Percentiles rank a stretch among this genome's conserved stretches.
These are phyloP conservation scores for Aphaenogaster rudis DNA, from an alignment of 1,140 invertebrate species.

Conservation along the genomic window DNA sequence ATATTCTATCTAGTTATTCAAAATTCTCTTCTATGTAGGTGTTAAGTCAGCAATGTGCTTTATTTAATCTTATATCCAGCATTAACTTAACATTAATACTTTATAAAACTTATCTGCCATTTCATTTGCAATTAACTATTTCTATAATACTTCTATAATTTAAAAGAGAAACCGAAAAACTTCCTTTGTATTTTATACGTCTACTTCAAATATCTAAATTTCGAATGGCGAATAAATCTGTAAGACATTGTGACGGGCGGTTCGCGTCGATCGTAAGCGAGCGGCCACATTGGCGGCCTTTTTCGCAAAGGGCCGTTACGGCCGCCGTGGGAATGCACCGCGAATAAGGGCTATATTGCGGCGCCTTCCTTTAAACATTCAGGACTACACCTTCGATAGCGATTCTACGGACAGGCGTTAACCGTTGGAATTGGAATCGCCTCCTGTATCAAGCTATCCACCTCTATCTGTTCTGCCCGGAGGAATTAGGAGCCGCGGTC, in stretches of 20 bases:
- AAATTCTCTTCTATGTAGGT: neutral
- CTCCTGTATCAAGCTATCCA: slow-evolving; percentile 45
- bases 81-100: slow-evolving; percentile 2
- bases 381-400: slow-evolving; percentile 58
- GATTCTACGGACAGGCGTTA: slow-evolving; percentile 62
- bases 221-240: slow-evolving; percentile 19
- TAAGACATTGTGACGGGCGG: neutral
- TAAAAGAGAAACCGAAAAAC: neutral
- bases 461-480: slow-evolving; percentile 38
- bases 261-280: slow-evolving; percentile 26
- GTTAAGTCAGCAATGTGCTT: neutral
- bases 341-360: slow-evolving; percentile 60
- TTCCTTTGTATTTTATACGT: neutral
- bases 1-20: neutral
- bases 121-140: neutral
- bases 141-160: neutral
- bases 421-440: slow-evolving; percentile 74
- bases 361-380: slow-evolving; percentile 70
- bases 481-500: slow-evolving; percentile 72
- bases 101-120: neutral
- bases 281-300: slow-evolving; percentile 1
- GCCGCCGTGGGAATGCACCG: slow-evolving; percentile 42
- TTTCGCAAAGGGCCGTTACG: slow-evolving; percentile 66
- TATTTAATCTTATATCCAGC: neutral
- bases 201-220: neutral